Conservation (phyloP, 2,113 vertebrate genomes). For the Corynorhinus townsendii region DNA sequence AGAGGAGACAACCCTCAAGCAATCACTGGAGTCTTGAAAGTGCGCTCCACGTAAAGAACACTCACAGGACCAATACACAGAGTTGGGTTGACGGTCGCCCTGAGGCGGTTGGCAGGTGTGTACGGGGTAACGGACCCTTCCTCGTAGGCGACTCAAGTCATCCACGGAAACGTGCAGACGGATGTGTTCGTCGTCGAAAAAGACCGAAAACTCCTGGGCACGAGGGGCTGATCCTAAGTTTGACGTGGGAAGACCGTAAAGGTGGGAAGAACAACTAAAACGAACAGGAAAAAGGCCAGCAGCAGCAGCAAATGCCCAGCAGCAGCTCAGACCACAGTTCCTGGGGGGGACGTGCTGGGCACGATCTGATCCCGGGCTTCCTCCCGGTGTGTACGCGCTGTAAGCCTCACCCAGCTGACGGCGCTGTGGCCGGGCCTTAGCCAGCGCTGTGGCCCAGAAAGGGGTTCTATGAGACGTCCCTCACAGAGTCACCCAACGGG, state of each 20-base stretch:
- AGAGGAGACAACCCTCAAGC: not conserved
- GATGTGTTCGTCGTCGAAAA: not conserved
- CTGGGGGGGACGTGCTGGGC: no score
- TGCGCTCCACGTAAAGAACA: not conserved
- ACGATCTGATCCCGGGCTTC: not conserved
- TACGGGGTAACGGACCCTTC: not conserved
- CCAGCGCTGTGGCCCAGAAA: no score
- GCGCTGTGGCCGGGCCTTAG: no score
- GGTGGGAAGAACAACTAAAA: not conserved
- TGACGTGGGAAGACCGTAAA: not conserved
- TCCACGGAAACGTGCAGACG: not conserved
- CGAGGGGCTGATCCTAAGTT: not conserved
- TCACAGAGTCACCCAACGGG: not conserved
- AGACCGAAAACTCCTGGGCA: not conserved
- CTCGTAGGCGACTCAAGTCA: not conserved
- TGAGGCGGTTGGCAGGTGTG: not conserved
- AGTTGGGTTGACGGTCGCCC: not conserved
- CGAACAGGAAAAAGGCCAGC: not conserved
- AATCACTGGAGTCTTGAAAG: not conserved
- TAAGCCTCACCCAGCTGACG: not conserved
- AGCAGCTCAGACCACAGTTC: not conserved
- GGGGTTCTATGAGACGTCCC: not conserved
- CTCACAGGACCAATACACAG: not conserved
- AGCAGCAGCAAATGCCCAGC: not conserved
- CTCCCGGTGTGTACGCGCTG: not conserved